These are phyloP conservation scores for Cynopterus brachyotis DNA, from an alignment of 2,113 vertebrate species.

Conservation along the genomic window DNA sequence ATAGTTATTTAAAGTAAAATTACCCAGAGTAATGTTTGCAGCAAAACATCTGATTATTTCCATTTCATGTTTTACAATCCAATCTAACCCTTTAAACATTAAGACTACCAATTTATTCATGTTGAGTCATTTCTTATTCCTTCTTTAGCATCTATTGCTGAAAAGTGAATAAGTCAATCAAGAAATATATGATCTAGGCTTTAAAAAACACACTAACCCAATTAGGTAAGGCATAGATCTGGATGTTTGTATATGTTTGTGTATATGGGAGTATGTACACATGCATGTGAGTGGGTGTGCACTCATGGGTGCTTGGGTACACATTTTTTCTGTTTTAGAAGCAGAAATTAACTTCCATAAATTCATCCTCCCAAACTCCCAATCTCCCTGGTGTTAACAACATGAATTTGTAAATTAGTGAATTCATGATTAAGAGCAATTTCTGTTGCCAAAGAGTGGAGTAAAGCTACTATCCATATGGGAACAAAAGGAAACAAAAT, in stretches of 20 bases:
- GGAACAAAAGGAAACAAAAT: neutral
- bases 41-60: neutral
- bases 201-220: neutral
- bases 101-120: neutral
- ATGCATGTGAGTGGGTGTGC: neutral
- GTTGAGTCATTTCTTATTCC: neutral
- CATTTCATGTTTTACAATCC: neutral
- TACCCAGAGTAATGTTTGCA: neutral
- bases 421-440: neutral
- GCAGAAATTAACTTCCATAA: neutral
- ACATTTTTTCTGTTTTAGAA: neutral
- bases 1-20: neutral
- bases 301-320: rapidly evolving
- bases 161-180: conserved; percentile 7
- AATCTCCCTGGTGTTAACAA: neutral
- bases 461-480: neutral
- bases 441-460: neutral
- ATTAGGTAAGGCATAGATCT: neutral
- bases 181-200: neutral
- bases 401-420: neutral
- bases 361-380: neutral
- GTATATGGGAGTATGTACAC: no score
- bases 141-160: neutral
- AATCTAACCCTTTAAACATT: neutral
- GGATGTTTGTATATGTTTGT: neutral